Evolutionary conservation across 2,888 invertebrate species (phyloP).

Genomic region (Neoaliturus tenellus): DNA sequence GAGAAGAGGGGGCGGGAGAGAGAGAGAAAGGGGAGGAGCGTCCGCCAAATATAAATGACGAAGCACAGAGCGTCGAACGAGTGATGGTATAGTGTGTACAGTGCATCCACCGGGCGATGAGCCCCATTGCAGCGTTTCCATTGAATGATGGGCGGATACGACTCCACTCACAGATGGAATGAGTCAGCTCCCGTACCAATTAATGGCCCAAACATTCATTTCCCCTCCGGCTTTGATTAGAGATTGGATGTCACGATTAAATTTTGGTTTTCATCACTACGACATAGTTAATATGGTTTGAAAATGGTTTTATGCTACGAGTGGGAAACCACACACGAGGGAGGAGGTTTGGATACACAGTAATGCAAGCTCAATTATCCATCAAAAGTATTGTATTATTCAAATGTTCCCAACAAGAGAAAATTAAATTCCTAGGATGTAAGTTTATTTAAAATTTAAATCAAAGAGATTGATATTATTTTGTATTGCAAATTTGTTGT

Average conservation of each 20-base stretch:
- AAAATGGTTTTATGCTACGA: too few species aligned
- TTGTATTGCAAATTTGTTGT: too few species aligned
- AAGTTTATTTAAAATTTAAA: too few species aligned
- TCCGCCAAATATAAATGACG: constrained; percentile 19
- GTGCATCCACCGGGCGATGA: not conserved
- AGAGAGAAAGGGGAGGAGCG: not conserved
- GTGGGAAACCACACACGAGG: too few species aligned
- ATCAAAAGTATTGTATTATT: too few species aligned
- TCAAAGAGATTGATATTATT: too few species aligned
- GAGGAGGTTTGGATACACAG: too few species aligned
- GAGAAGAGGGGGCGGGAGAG: not conserved
- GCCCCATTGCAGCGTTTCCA: not conserved
- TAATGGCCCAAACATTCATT: constrained; percentile 28
- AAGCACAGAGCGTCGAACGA: not conserved
- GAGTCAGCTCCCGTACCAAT: not conserved
- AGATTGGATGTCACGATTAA: constrained; percentile 17
- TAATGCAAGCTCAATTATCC: too few species aligned
- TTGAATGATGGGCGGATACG: too few species aligned
- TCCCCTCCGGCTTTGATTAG: not conserved
- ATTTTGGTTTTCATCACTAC: constrained; percentile 7
- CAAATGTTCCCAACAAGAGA: too few species aligned
- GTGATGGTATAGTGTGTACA: not conserved
- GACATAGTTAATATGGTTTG: too few species aligned
- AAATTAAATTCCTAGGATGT: too few species aligned
- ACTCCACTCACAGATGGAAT: not conserved